Conservation (phyloP, 2,113 vertebrate genomes). For the Antechinus flavipes region DNA sequence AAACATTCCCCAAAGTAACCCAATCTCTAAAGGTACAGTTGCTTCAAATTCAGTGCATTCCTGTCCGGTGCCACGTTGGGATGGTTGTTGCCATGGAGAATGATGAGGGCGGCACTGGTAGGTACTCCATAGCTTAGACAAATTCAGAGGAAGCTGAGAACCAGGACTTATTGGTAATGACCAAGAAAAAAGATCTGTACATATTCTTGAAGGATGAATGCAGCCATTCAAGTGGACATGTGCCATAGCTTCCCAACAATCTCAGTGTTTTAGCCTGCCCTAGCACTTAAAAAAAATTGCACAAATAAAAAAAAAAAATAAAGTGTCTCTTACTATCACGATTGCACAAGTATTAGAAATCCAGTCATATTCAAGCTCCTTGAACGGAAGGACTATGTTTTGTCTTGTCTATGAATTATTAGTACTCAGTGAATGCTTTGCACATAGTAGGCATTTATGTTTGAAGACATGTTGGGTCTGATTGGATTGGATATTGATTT, state of each 20-base stretch:
- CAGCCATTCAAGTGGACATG: background rate
- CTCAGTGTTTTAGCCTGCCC: too few species aligned
- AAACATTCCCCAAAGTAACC: background rate
- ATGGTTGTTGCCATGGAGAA: background rate
- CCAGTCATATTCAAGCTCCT: background rate
- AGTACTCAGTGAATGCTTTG: background rate
- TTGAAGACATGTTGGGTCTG: background rate
- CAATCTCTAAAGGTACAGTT: slow-evolving; percentile 45
- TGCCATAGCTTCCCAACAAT: background rate
- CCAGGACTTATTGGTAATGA: background rate
- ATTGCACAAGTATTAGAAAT: background rate
- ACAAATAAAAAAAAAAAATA: too few species aligned
- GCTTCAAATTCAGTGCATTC: slow-evolving; percentile 69
- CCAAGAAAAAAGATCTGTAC: background rate
- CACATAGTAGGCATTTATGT: background rate
- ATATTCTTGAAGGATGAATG: background rate
- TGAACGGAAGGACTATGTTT: background rate
- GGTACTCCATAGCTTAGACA: background rate
- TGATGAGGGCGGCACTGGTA: background rate
- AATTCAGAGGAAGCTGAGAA: background rate
- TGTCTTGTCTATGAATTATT: background rate
- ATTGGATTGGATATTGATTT: background rate
- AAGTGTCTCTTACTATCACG: background rate
- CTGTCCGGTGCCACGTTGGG: slow-evolving; percentile 42
- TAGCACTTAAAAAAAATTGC: background rate